Percentiles rank a stretch among this genome's conserved stretches.
Conservation (phyloP, 2,888 invertebrate species). For the Xylocampa areola region DNA sequence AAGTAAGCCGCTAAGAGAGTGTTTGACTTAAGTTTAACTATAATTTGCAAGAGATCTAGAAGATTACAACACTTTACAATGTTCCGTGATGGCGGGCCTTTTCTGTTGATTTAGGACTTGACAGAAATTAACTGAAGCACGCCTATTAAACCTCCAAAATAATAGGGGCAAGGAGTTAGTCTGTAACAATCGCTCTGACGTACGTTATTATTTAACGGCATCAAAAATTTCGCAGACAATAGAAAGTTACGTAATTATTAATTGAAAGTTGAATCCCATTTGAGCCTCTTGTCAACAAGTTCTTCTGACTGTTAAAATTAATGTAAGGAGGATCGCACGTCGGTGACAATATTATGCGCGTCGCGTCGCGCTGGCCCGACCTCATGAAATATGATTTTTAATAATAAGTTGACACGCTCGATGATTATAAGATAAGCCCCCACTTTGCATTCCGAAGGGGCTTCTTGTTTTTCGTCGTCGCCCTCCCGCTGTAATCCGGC, state of each 20-base stretch:
- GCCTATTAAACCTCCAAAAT: slow-evolving; percentile 67
- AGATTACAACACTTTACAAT: slow-evolving; percentile 83
- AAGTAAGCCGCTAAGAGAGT: slow-evolving; percentile 71
- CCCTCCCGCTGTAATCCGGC: slow-evolving; percentile 79
- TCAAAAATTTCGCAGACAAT: slow-evolving; percentile 43
- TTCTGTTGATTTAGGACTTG: slow-evolving; percentile 85
- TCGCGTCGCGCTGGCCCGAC: slow-evolving; percentile 72
- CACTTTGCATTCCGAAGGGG: slow-evolving; percentile 88
- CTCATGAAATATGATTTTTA: slow-evolving; percentile 90
- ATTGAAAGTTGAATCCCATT: slow-evolving; percentile 66
- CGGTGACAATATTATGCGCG: slow-evolving; percentile 71
- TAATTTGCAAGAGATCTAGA: slow-evolving; percentile 84
- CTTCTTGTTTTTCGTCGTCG: slow-evolving; percentile 82
- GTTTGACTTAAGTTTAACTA: slow-evolving; percentile 83
- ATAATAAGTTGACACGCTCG: slow-evolving; percentile 90
- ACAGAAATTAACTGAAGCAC: slow-evolving; percentile 75
- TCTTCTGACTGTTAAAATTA: slow-evolving; percentile 69
- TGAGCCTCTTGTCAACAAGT: slow-evolving; percentile 71
- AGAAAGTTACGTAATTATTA: slow-evolving; percentile 59
- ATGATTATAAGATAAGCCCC: slow-evolving; percentile 90
- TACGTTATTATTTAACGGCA: slow-evolving; percentile 34
- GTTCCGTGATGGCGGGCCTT: slow-evolving; percentile 72
- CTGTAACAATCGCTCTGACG: slow-evolving; percentile 26
- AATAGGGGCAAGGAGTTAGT: slow-evolving; percentile 47
- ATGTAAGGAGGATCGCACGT: slow-evolving; percentile 63